Base-by-base conservation (phyloP, 2,888 invertebrate genomes). In the Selenia dentaria region DNA sequence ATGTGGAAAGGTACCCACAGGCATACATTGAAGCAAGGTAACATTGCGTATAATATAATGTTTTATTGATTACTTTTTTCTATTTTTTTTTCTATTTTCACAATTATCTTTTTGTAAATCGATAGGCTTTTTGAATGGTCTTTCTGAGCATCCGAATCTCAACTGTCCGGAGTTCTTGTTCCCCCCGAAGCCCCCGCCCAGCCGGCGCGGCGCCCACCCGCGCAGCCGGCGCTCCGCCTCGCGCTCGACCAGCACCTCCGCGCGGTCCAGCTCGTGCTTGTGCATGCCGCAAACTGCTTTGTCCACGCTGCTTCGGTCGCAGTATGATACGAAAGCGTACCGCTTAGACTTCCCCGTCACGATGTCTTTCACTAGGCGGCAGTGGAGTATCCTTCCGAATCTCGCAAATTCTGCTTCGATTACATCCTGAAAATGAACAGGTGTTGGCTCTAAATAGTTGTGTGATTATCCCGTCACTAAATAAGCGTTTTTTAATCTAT, bases 131-230 rank as follows among this genome's bases (percentile, higher is more conserved):
- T 88, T 93, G 70, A 96, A 97, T 0, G 96, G 96, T 61, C 96
- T 87, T 40, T 95, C 95, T 60, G 93, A 92, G 31, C 97, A 95
- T 0, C 97, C 97, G 86, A 97, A 98, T 48, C 97, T 81, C 27
- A 97, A 85, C 71, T 98, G 97, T 0, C 97, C 97, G 0, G 97
- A 95, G 76, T 96, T 96, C 66, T 95, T 96, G 56, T 92, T 93
- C 0, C 97, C 97, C 2, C 96, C 96, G 70, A 97, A 95, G 8
- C 97, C 97, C 9, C 97, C 97, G 2, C 97, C 97, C 3, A 97
- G 84, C 53, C 97, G 83, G 53, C 97, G 91, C 1, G 97, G 97
- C 69, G 94, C 93, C 97, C 97, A 97, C 1, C 96, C 96, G 44
- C 91, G 90, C 64, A 96, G 72, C 5, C 81, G 83, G 47, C 96